Percentiles rank a stretch among this genome's conserved stretches.
Evolutionary conservation across 2,888 invertebrate genomes (phyloP).

Genomic region (Glyphotaelius pellucidus): DNA sequence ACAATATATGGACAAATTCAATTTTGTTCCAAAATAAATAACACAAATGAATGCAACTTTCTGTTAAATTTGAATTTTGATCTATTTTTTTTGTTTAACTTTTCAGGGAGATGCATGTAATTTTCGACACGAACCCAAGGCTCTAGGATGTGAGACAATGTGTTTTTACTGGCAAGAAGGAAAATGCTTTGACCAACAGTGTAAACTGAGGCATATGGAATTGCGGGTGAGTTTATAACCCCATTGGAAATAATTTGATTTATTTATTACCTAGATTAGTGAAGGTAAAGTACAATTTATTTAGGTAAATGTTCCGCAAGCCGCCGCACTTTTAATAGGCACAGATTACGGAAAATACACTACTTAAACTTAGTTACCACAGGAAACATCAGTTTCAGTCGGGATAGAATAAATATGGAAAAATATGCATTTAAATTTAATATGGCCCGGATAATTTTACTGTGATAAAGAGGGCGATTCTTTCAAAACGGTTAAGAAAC

Average conservation of each 20-base stretch:
- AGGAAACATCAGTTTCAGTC: too few species aligned
- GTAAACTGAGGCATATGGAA: constrained; percentile 92
- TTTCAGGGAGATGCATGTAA: constrained; percentile 87
- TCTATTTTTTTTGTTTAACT: constrained; percentile 59
- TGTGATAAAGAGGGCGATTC: too few species aligned
- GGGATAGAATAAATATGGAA: too few species aligned
- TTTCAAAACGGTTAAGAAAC: too few species aligned
- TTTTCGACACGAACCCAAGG: constrained; percentile 90
- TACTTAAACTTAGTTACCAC: too few species aligned
- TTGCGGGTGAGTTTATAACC: constrained; percentile 78
- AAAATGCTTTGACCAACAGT: constrained; percentile 86
- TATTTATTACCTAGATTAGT: background rate
- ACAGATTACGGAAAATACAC: too few species aligned
- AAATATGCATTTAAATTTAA: too few species aligned
- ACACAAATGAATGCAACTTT: background rate
- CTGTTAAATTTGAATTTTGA: background rate
- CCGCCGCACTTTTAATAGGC: too few species aligned
- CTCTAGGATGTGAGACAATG: constrained; percentile 88
- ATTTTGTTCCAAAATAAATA: background rate
- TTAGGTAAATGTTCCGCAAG: too few species aligned
- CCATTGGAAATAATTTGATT: background rate
- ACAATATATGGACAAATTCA: background rate
- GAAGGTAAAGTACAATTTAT: background rate
- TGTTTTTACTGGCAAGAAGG: constrained; percentile 91
- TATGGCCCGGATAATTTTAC: too few species aligned